Evolutionary conservation across 2,113 vertebrate species (phyloP), one percentile per base, ranked within the genome.

Genomic region (Phalacrocorax aristotelis): DNA sequence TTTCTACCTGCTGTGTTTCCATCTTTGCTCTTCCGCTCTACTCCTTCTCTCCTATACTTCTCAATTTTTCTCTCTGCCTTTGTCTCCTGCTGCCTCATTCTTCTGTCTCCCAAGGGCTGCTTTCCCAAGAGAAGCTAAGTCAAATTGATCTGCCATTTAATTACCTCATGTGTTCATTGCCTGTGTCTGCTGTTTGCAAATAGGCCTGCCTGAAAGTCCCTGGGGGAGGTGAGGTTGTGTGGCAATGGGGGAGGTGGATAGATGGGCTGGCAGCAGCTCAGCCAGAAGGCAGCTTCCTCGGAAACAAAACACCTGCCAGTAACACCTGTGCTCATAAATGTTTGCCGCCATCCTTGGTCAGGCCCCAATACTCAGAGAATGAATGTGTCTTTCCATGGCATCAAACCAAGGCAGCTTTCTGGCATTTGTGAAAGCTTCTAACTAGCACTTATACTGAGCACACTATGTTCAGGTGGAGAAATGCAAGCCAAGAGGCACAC

Each of bases 101-200:
- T 96, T 94, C 86, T 70, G n/a, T 89, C 83, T 96, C 93, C 94
- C 88, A 94, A 93, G 32, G 75, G 93, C 90, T 97, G 87, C 92
- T 96, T 97, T 98, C 96, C 95, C 95, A 83, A 62, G 82, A 95
- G 96, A 93, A 97, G 93, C 93, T 95, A 97, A 97, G 93, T 95
- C 58, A 75, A 97, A 97, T 95, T 96, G 95, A 97, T 97, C 94
- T 97, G 92, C 96, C 93, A 93, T 97, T 98, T 98, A 98, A 98
- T 98, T 97, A 93, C 94, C 95, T 96, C 85, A 93, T 95, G 90
- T 97, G 95, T 95, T 96, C 96, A 96, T 94, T 84, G 96, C 94
- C 92, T 84, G 58, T 26, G 76, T 70, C 87, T 95, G 92, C 91
- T 92, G n/a, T 94, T 95, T 96, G 95, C 92, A 93, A 97, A 98